Conservation (phyloP, 2,888 invertebrate genomes). For the Dilophus febrilis region DNA sequence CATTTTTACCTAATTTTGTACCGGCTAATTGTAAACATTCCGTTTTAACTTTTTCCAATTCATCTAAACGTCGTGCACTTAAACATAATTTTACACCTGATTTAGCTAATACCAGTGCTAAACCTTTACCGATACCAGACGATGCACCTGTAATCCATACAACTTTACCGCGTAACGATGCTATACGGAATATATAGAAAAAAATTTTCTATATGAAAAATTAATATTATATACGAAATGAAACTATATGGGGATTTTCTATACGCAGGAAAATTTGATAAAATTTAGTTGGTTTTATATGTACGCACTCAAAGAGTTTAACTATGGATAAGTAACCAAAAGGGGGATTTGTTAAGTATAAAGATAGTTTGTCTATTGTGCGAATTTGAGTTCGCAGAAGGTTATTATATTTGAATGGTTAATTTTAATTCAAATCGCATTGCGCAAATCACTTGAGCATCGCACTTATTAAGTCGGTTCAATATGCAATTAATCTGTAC, state of each 20-base stretch:
- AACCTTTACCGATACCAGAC: slow-evolving; percentile 61
- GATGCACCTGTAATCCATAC: slow-evolving; percentile 76
- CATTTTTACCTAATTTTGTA: slow-evolving; percentile 29
- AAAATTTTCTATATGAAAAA: too few species aligned
- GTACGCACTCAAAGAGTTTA: not conserved
- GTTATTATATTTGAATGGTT: too few species aligned
- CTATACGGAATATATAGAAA: slow-evolving; percentile 13
- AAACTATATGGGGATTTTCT: too few species aligned
- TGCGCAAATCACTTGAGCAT: too few species aligned
- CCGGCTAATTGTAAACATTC: slow-evolving; percentile 35
- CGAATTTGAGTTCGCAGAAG: too few species aligned
- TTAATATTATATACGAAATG: not conserved
- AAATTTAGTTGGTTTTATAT: too few species aligned
- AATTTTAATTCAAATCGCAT: too few species aligned
- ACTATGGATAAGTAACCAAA: not conserved
- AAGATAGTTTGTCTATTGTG: too few species aligned
- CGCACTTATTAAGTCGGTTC: too few species aligned
- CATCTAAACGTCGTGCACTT: slow-evolving; percentile 44
- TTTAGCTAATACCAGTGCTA: slow-evolving; percentile 49
- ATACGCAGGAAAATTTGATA: not conserved
- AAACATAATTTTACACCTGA: slow-evolving; percentile 47
- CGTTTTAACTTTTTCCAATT: slow-evolving; percentile 46
- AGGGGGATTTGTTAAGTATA: too few species aligned
- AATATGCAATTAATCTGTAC: too few species aligned
- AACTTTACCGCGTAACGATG: slow-evolving; percentile 44